Evolutionary conservation across 1,140 invertebrate species (phyloP).

Genomic region (Paraescarpia echinospica): DNA sequence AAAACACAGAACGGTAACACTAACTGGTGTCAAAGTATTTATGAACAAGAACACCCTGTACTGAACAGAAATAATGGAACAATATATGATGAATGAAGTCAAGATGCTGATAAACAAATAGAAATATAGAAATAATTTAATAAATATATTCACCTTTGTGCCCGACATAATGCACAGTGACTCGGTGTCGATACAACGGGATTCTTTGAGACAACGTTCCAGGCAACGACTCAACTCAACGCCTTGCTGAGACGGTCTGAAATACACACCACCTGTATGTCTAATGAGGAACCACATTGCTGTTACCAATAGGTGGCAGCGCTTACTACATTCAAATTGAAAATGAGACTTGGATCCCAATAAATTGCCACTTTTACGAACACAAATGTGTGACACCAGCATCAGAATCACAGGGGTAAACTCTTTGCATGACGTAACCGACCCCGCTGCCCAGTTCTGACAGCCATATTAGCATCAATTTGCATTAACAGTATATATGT

Average conservation of each 20-base stretch:
- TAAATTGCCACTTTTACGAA: no score
- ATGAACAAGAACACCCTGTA: not conserved
- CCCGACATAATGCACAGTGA: constrained; percentile 89
- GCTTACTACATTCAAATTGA: no score
- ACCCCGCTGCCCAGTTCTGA: no score
- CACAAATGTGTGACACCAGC: no score
- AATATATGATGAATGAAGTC: no score
- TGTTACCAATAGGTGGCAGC: no score
- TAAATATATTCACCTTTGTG: constrained; percentile 64
- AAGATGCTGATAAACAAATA: not conserved
- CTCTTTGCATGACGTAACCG: no score
- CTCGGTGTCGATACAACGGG: constrained; percentile 84
- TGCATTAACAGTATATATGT: no score
- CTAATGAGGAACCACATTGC: no score
- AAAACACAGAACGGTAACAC: not conserved
- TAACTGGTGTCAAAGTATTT: not conserved
- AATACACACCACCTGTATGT: constrained; percentile 2
- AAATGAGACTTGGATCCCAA: no score
- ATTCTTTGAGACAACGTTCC: constrained; percentile 85
- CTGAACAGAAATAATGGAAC: not conserved
- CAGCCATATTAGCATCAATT: no score
- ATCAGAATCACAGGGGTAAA: no score
- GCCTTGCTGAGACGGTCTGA: constrained; percentile 63
- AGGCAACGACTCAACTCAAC: constrained; percentile 81
- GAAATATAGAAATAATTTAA: constrained; percentile 23